Percentiles rank a stretch among this genome's conserved stretches.
Conservation (phyloP, 2,888 invertebrate species). For the Petrolisthes manimaculis region DNA sequence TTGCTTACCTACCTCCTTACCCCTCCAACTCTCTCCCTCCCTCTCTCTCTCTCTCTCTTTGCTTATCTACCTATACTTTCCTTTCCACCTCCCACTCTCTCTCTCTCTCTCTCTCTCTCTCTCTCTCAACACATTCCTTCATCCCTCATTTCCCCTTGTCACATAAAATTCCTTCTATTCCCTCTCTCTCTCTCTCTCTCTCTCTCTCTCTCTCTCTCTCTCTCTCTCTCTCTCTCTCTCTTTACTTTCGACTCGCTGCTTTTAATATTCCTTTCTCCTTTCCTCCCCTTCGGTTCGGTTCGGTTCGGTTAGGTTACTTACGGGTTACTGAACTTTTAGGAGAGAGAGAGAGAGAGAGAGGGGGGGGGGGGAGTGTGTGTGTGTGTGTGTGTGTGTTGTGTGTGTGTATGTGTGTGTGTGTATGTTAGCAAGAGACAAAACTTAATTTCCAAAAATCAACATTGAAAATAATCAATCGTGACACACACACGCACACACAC, state of each 20-base stretch:
- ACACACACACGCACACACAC: too few species aligned
- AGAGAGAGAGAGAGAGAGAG: slow-evolving; percentile 18
- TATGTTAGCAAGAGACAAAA: neutral
- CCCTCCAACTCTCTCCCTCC: slow-evolving; percentile 17
- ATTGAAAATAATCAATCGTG: neutral
- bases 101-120: slow-evolving; percentile 17
- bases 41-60: neutral
- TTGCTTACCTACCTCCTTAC: too few species aligned
- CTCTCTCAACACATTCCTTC: neutral
- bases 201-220: neutral
- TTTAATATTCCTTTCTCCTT: neutral
- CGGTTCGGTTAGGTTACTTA: neutral
- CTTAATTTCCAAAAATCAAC: neutral
- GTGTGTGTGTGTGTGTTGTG: neutral
- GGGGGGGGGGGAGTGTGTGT: neutral
- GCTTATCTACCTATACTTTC: too few species aligned
- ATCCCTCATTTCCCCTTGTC: neutral
- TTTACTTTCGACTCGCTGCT: neutral
- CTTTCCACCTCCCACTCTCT: too few species aligned
- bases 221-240: neutral
- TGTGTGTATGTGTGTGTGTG: neutral
- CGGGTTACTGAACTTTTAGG: neutral
- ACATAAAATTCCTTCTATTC: neutral
- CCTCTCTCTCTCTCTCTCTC: neutral
- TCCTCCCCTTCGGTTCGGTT: neutral